Conservation (phyloP, 1,140 invertebrate species). For the Drosophila murphyi region DNA sequence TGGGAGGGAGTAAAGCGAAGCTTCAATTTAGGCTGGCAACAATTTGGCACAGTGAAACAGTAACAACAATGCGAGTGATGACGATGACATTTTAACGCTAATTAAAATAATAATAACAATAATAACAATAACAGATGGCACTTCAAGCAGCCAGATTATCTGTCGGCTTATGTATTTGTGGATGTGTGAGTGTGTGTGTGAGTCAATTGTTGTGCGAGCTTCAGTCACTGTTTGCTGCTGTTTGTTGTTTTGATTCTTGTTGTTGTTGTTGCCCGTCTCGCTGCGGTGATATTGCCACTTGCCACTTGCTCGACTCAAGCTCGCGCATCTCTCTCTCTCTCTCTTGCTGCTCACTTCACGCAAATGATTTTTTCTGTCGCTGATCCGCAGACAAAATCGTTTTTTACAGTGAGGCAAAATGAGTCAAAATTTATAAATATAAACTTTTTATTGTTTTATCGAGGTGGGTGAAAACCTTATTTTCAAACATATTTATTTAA, state of each 20-base stretch:
- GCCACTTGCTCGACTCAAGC: constrained; percentile 64
- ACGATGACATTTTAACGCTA: constrained; percentile 74
- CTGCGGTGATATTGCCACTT: constrained; percentile 74
- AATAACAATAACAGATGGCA: constrained; percentile 70
- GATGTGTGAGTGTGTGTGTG: constrained; percentile 32
- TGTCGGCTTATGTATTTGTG: constrained; percentile 11
- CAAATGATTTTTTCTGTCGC: constrained; percentile 37
- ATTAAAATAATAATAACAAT: constrained; percentile 80
- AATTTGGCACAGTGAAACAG: constrained; percentile 36
- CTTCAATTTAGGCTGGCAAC: constrained; percentile 15
- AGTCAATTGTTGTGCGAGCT: constrained; percentile 44
- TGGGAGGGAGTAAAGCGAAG: constrained; percentile 3
- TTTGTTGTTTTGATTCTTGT: constrained; percentile 27
- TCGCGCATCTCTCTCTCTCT: constrained; percentile 5
- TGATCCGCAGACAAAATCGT: constrained; percentile 45
- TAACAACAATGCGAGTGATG: constrained; percentile 41
- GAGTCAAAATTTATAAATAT: too few species aligned
- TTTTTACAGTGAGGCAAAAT: constrained; percentile 22
- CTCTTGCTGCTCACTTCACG: constrained; percentile 20
- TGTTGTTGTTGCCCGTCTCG: constrained; percentile 22
- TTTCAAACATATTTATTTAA: too few species aligned
- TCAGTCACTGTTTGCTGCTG: constrained; percentile 18
- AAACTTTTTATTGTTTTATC: too few species aligned
- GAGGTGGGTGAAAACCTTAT: too few species aligned
- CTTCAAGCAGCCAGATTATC: constrained; percentile 72